Percentiles rank a stretch among this genome's conserved stretches.
Conservation (phyloP, 2,888 invertebrate genomes). For the Laothoe populi region DNA sequence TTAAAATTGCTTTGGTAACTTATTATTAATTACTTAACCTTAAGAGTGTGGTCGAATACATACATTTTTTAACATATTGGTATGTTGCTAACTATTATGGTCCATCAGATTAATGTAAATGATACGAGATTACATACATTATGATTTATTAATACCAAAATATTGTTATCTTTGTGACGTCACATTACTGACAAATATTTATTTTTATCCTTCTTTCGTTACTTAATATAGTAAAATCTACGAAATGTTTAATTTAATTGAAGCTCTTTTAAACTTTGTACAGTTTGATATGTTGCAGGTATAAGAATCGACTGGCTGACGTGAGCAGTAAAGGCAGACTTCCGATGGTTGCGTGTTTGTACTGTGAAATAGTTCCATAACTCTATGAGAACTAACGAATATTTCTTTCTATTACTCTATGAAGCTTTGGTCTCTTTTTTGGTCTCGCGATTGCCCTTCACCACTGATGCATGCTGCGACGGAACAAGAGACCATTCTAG, state of each 20-base stretch:
- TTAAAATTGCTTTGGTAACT: slow-evolving; percentile 82
- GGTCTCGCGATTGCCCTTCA: too few relatives aligned
- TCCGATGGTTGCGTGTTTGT: too few relatives aligned
- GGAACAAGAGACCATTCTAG: too few relatives aligned
- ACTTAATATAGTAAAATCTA: not conserved
- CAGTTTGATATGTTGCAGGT: slow-evolving; percentile 60
- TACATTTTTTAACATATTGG: slow-evolving; percentile 29
- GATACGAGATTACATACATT: not conserved
- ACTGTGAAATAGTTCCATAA: too few relatives aligned
- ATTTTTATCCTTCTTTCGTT: not conserved
- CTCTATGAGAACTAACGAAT: too few relatives aligned
- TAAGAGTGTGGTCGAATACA: slow-evolving; percentile 48
- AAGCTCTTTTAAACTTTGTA: slow-evolving; percentile 64
- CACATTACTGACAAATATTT: slow-evolving; percentile 9
- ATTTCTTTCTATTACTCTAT: too few relatives aligned
- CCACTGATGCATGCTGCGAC: too few relatives aligned
- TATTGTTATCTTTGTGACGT: not conserved
- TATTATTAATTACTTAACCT: slow-evolving; percentile 64
- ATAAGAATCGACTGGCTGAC: not conserved
- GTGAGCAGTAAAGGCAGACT: not conserved
- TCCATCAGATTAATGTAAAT: not conserved
- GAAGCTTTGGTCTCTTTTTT: too few relatives aligned
- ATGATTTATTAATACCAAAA: not conserved
- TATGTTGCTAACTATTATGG: slow-evolving; percentile 8
- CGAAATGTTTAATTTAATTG: slow-evolving; percentile 28